Base-by-base conservation (phyloP, 2,113 vertebrate species). In the Thymallus thymallus region DNA sequence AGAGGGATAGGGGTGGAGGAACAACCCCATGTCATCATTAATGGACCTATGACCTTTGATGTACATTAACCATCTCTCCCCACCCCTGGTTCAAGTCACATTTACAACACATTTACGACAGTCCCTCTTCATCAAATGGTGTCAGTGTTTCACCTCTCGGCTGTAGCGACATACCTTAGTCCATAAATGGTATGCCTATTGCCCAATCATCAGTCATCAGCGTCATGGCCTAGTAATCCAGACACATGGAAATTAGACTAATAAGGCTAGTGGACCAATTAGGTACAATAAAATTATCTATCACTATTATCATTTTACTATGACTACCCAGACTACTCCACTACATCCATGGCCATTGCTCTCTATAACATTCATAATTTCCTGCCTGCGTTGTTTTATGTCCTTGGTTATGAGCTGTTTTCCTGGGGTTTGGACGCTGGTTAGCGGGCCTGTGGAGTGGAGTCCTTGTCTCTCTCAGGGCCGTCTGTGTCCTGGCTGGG, bases 391-490 rank as follows among this genome's bases (percentile, higher is more conserved):
- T 60, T 20, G 14, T 60, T 60, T 60, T 60, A 22, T 60, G n/a
- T 60, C n/a, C 6, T 5, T 60, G 56, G n/a, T 60, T 60, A 3
- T 3, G n/a, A 60, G 18, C 51, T 55, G 16, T n/a, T 60, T 60
- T 60, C 56, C 56, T 56, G 51, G 51, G 18, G 48, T 67, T 46
- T 68, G 29, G 64, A 74, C 20, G 48, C 51, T 4, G 32, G 46
- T 67, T 56, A 2, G 30, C 32, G 56, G 65, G 32, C 29, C n/a
- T 68, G 14, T 51, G 48, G 48, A 51, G 4, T 51, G 48, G 48
- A 51, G 48, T 51, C 26, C 41, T 75, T 48, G 51, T n/a, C 62
- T 60, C 67, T 69, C 30, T 74, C 65, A 41, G 73, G 24, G 35
- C 58, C 24, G 55, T 61, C 56, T 22, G 56, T 60, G n/a, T 60